Conservation (phyloP, 2,113 vertebrate species). For the Aspidoscelis tigris region DNA sequence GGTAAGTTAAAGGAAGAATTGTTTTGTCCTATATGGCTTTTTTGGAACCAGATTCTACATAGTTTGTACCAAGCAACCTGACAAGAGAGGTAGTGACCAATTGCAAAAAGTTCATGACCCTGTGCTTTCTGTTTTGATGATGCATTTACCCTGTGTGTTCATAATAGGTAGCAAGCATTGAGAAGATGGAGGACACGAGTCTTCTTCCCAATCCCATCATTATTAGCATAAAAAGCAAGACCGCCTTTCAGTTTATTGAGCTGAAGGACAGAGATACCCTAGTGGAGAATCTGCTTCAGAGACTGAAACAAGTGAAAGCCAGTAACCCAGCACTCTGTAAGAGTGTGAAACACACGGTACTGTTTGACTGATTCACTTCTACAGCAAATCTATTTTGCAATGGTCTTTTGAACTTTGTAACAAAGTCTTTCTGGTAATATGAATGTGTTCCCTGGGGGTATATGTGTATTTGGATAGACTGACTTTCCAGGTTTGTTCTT, state of each 20-base stretch:
- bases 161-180: conserved; percentile 89
- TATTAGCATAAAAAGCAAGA: conserved; percentile 88
- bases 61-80: too few relatives aligned
- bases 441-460: not conserved
- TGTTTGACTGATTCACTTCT: not conserved
- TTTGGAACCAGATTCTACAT: too few relatives aligned
- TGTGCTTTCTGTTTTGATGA: too few relatives aligned
- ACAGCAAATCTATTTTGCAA: not conserved
- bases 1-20: too few relatives aligned
- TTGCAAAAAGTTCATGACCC: too few relatives aligned
- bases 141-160: conserved; percentile 28
- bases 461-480: not conserved
- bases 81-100: too few relatives aligned
- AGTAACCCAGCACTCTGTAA: conserved; percentile 55
- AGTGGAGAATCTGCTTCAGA: conserved; percentile 81
- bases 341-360: conserved; percentile 68
- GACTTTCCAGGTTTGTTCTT: not conserved
- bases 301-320: conserved; percentile 77
- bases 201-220: conserved; percentile 91
- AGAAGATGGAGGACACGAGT: conserved; percentile 93
- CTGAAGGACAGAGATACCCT: conserved; percentile 84
- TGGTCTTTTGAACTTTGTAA: not conserved
- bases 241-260: conserved; percentile 95
- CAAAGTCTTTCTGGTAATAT: not conserved
- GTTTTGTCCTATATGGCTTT: too few relatives aligned